Evolutionary conservation across 2,113 vertebrate genomes (phyloP).

Genomic region (Bufo gargarizans): DNA sequence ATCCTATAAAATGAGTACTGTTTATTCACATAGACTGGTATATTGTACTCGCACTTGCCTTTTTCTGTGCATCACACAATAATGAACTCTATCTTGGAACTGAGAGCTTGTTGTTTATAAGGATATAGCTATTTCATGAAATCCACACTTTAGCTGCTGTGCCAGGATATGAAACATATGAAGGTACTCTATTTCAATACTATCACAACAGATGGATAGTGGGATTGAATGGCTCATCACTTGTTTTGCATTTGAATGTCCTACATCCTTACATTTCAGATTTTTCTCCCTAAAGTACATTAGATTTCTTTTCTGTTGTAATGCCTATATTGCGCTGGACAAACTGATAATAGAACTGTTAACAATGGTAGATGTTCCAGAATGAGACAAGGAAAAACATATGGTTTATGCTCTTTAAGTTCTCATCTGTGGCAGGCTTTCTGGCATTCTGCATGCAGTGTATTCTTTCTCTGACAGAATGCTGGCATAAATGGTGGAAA

Average conservation of each 20-base stretch:
- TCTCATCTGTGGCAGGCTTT: no score
- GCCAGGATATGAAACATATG: not conserved
- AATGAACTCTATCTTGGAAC: not conserved
- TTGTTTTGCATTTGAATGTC: not conserved
- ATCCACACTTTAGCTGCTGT: not conserved
- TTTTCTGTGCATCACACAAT: not conserved
- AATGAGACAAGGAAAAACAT: no score
- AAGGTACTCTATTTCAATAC: not conserved
- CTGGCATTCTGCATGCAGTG: no score
- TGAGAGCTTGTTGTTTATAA: not conserved
- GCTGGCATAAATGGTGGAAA: no score
- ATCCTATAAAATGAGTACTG: no score
- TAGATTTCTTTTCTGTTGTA: not conserved
- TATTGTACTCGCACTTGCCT: not conserved
- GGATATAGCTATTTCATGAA: not conserved
- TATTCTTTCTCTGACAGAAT: no score
- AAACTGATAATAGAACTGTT: not conserved
- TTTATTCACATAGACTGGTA: no score
- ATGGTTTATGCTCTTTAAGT: no score
- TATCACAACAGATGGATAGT: not conserved
- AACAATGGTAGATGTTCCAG: no score
- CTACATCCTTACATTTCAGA: conserved; percentile 4
- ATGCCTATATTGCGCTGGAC: not conserved
- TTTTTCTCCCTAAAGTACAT: not conserved
- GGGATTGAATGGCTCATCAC: not conserved